Conservation (phyloP, 2,888 invertebrate genomes). For the Zaprionus bogoriensis region DNA sequence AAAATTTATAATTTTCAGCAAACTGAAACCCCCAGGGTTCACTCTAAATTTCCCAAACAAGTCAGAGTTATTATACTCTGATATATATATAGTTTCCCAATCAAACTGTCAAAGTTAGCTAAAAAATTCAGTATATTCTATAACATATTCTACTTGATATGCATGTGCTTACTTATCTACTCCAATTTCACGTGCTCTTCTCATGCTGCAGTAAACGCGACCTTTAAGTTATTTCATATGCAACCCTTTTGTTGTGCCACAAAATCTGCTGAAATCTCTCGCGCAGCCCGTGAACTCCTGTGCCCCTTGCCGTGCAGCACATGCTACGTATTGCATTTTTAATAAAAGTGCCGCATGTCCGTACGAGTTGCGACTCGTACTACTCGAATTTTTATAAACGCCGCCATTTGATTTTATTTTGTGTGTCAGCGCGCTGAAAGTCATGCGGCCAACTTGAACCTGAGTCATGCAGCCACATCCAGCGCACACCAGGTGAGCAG, state of each 20-base stretch:
- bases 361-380: conserved; percentile 22
- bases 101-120: too few relatives aligned
- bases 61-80: too few relatives aligned
- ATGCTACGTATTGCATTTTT: conserved; percentile 44
- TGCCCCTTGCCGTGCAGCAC: neutral
- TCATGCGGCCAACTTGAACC: conserved; percentile 75
- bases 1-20: too few relatives aligned
- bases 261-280: conserved; percentile 9
- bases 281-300: neutral
- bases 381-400: conserved; percentile 51
- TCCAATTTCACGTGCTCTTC: neutral
- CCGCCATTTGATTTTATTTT: conserved; percentile 54
- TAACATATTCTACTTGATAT: neutral
- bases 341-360: conserved; percentile 41
- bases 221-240: conserved; percentile 33
- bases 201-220: neutral
- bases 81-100: too few relatives aligned
- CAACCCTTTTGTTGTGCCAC: conserved; percentile 29
- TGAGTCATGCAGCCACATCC: conserved; percentile 66
- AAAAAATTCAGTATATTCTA: too few relatives aligned
- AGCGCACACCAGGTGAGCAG: neutral
- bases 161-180: too few relatives aligned
- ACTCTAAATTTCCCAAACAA: too few relatives aligned
- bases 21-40: too few relatives aligned
- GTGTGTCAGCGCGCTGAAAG: conserved; percentile 63